A percentile compares a stretch with the other conserved stretches of the same genome.
Evolutionary conservation across 2,888 invertebrate genomes (phyloP).

Genomic region (Omphaloscelis lunosa): DNA sequence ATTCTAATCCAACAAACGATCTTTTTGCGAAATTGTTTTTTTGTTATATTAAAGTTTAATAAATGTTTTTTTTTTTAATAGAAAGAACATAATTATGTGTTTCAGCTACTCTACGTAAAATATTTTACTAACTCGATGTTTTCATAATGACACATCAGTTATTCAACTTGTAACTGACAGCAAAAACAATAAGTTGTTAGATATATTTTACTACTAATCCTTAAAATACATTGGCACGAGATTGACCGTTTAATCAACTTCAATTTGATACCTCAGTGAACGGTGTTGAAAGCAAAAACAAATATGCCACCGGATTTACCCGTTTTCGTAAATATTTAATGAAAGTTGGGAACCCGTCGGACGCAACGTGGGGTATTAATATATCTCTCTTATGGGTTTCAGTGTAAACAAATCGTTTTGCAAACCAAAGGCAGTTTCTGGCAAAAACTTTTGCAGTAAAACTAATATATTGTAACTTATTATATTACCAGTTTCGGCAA

Average conservation of each 20-base stretch:
- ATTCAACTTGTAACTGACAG: neutral
- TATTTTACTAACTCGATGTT: neutral
- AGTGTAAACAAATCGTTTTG: slow-evolving; percentile 20
- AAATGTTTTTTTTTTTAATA: neutral
- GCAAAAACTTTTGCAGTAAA: neutral
- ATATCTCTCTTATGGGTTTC: neutral
- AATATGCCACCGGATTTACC: slow-evolving; percentile 38
- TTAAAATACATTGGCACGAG: slow-evolving; percentile 9
- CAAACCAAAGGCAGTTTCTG: slow-evolving; percentile 1
- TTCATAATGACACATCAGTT: neutral
- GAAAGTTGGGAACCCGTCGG: slow-evolving; percentile 15
- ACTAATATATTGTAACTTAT: neutral
- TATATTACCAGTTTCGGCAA: neutral
- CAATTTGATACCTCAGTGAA: slow-evolving; percentile 24
- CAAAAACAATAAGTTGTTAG: neutral
- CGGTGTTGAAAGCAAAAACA: slow-evolving; percentile 25
- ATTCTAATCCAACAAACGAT: neutral
- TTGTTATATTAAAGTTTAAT: too few species aligned
- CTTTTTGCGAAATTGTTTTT: neutral
- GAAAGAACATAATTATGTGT: neutral
- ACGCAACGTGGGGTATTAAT: slow-evolving; percentile 19
- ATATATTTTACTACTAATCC: neutral
- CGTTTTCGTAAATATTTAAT: slow-evolving; percentile 46
- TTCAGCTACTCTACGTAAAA: neutral
- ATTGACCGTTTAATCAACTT: slow-evolving; percentile 18